Conservation (phyloP, 92 coral and sea anemone genomes). For the Epizoanthus scotinus region DNA sequence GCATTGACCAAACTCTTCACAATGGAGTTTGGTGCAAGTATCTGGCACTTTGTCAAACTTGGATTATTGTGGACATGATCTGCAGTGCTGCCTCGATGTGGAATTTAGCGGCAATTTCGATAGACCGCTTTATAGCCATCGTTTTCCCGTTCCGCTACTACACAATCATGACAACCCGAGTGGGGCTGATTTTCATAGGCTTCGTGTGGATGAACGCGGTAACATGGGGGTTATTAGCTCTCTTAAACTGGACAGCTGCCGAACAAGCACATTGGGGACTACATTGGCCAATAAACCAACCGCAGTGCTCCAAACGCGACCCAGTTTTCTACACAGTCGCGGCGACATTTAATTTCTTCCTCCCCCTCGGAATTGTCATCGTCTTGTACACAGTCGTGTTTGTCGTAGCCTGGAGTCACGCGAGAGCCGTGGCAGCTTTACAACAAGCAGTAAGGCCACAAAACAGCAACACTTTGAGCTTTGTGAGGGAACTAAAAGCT, state of each 20-base stretch:
- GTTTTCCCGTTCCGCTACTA: slow-evolving; percentile 89
- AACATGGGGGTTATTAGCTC: slow-evolving; percentile 50
- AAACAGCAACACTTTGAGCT: slow-evolving; percentile 49
- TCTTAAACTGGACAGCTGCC: slow-evolving; percentile 74
- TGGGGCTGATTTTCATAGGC: slow-evolving; percentile 57
- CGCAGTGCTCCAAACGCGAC: slow-evolving; percentile 60
- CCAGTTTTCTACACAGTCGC: slow-evolving; percentile 71
- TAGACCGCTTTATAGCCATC: slow-evolving; percentile 89
- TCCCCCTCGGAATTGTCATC: slow-evolving; percentile 73
- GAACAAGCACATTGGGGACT: slow-evolving; percentile 31
- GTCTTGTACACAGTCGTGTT: slow-evolving; percentile 82
- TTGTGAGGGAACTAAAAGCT: slow-evolving; percentile 88
- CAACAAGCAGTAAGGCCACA: slow-evolving; percentile 60
- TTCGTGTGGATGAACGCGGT: slow-evolving; percentile 71
- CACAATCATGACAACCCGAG: slow-evolving; percentile 67
- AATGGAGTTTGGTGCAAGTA: slow-evolving; percentile 77
- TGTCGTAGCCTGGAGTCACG: slow-evolving; percentile 86
- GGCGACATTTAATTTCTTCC: slow-evolving; percentile 60
- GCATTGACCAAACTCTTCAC: slow-evolving; percentile 75
- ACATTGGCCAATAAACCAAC: slow-evolving; percentile 16
- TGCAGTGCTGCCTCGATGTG: slow-evolving; percentile 90
- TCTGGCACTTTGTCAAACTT: slow-evolving; percentile 51
- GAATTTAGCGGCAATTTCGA: slow-evolving; percentile 85
- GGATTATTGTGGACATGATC: slow-evolving; percentile 74
- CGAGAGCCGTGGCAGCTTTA: slow-evolving; percentile 84